Evolutionary conservation across 2,888 invertebrate genomes (phyloP), one percentile per base, ranked within the genome.

Genomic region (Teleogryllus oceanicus): DNA sequence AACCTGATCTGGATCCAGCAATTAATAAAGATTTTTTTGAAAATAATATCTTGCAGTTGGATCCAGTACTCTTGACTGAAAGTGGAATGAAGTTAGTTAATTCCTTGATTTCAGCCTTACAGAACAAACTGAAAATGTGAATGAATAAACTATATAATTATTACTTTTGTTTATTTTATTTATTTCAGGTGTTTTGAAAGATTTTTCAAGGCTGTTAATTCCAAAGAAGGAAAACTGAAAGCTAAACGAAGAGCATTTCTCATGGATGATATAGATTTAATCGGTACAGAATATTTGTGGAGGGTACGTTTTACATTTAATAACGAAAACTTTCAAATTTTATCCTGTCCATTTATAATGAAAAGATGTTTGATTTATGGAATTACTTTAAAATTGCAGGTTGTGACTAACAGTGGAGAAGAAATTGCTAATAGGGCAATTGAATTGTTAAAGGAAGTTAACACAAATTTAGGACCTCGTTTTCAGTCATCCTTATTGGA

Each of bases 251-350:
- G 96, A 84, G 93, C 94, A 82, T 92, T 94, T 87, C 90, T 95
- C 85, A 94, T 98, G 88, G 96, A 97, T 87, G 96, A 97, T 88
- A 93, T 95, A 84, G 97, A 98, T 89, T 91, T 98, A 85, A 96
- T 97, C 86, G 98, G 98, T 83, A 92, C 96, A 86, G 98, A 98
- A 88, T 98, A 98, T 89, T 90, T 98, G 84, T 98, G 98, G 98
- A 91, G 94, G 87, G 95, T 94, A 85, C 88, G 91, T 37, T 37
- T 37, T 37, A 37, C 37, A 37, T 37, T 37, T 5, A 37, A 37
- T 88, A 49, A 13, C 50, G 76, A 11, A 12, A 21, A 13, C 24
- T 76, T n/a, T 76, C 13, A 80, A 11, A n/a, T 50, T 76, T 80
- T 80, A 13, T 74, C n/a, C 80, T 37, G 12, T 75, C 49, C 18